phyloP scores from a whole-genome alignment of 1,140 invertebrate genomes.

The Tetranychus cinnabarinus region DNA sequence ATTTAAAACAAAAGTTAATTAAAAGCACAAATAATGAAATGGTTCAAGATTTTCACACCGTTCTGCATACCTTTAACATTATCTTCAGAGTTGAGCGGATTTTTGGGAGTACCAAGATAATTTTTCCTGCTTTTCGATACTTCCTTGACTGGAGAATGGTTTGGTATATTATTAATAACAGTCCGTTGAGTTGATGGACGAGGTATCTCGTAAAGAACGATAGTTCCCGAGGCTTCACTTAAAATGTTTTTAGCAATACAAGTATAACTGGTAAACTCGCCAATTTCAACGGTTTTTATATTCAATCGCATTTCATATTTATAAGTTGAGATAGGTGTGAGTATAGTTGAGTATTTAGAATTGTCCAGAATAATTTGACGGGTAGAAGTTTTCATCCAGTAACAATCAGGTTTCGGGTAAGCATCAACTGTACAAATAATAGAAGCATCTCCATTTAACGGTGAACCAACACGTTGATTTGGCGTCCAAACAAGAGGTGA shows the following conservation, averaged over 20 bases:
- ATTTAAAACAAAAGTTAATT: not conserved
- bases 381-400: conserved; percentile 11
- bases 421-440: conserved; percentile 23
- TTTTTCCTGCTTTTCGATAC: conserved; percentile 1
- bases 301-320: conserved; percentile 11
- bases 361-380: conserved; percentile 13
- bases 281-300: conserved; percentile 13
- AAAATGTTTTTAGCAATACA: conserved; percentile 77
- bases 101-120: not conserved
- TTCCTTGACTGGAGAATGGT: not conserved
- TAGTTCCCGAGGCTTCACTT: conserved; percentile 69
- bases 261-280: conserved; percentile 64
- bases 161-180: not conserved
- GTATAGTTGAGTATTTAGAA: conserved; percentile 11
- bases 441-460: conserved; percentile 20
- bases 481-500: conserved; percentile 24
- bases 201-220: conserved; percentile 41
- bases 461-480: conserved; percentile 23
- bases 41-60: too few species aligned
- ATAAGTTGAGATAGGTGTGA: conserved; percentile 5
- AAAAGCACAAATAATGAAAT: too few species aligned
- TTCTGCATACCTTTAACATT: not conserved
- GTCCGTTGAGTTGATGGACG: not conserved
- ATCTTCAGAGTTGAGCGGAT: not conserved
- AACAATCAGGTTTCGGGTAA: conserved; percentile 12